Base-by-base conservation (phyloP, 2,797 vertebrate genomes). In the Rhinatrema bivittatum region DNA sequence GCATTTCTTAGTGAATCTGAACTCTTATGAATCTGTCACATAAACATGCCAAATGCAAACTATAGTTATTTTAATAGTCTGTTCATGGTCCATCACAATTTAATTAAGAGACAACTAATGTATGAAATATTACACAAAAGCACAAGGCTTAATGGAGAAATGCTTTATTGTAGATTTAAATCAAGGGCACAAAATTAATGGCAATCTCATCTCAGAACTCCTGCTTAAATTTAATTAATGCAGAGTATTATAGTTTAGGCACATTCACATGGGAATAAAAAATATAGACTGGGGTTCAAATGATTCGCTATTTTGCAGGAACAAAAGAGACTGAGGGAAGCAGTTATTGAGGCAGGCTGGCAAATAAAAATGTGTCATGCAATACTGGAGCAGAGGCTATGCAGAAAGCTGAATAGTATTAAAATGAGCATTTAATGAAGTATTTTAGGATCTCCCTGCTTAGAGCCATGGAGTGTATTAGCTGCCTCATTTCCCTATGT, bases 61-160 rank as follows among this genome's bases (percentile, higher is more conserved):
- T 74, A 76, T 73, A 79, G 72, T 74, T 82, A 80, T 81, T 83
- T 83, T 82, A 83, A 85, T 82, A 76, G 68, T 66, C 78, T 76
- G 70, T 81, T 85, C 78, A 72, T 82, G 65, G 74, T 64, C 67
- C 71, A 78, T 78, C 67, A 56, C 80, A 76, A 77, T 84, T 85
- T 85, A 82, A 84, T 84, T 82, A 84, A 79, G 74, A 83, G 76
- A 81, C 79, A 85, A 77, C 76, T 67, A 76, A 64, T 76, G 46
- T 79, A 72, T 80, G 75, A 85, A 84, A 82, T 80, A 83, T 61
- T 62, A 76, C 71, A 77, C 75, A 74, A 74, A 78, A 72, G 68
- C 66, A 70, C 61, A 62, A 62, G 69, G 74, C 74, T 78, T 82
- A 81, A 79, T 81, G 69, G 70, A 81, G 74, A 78, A 77, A 74